phyloP scores from a whole-genome alignment of 2,888 invertebrate genomes.

The Ochlodes sylvanus region DNA sequence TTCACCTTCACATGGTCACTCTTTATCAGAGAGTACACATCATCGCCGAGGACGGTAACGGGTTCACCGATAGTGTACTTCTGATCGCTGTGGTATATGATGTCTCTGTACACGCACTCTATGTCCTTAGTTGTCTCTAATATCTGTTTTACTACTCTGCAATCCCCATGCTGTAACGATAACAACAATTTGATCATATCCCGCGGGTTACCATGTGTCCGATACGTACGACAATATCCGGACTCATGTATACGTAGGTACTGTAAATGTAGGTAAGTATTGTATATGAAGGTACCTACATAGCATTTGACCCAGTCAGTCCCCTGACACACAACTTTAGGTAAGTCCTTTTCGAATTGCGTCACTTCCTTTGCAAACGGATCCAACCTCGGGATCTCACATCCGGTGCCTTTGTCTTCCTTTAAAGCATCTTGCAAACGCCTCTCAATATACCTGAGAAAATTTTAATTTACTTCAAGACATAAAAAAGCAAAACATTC shows the following conservation, averaged over 20 bases:
- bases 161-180: conserved; percentile 78
- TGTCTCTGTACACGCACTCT: conserved; percentile 87
- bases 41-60: conserved; percentile 53
- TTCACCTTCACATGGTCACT: conserved; percentile 77
- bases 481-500: not conserved
- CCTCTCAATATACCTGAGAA: conserved; percentile 64
- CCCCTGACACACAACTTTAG: conserved; percentile 87
- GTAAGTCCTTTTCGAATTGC: conserved; percentile 87
- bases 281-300: conserved; percentile 77
- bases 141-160: conserved; percentile 62
- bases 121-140: conserved; percentile 61
- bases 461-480: conserved; percentile 2
- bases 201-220: too few relatives aligned
- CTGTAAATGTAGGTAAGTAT: too few relatives aligned
- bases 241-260: too few relatives aligned
- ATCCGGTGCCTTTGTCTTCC: conserved; percentile 70
- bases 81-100: conserved; percentile 88
- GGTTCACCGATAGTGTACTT: conserved; percentile 82
- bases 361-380: conserved; percentile 88
- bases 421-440: conserved; percentile 64
- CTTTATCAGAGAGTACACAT: conserved; percentile 42
- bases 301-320: conserved; percentile 92
- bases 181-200: too few relatives aligned
- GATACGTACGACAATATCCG: too few relatives aligned
- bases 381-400: conserved; percentile 74